Base-by-base conservation (phyloP, 2,888 invertebrate genomes). In the Drosophila bunnanda region DNA sequence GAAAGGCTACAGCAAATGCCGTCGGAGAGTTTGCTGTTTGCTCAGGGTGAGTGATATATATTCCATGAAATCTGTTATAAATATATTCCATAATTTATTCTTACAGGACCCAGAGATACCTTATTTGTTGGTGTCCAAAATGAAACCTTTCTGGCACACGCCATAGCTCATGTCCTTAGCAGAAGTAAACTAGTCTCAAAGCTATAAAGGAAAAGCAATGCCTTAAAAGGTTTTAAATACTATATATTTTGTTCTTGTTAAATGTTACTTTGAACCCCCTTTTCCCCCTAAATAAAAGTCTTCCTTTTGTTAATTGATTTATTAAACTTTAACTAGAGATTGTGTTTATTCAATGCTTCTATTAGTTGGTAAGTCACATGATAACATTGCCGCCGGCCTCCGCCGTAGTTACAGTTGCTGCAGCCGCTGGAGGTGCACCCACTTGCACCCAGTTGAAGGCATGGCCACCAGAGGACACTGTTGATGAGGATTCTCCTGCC, bases 101-200 rank as follows among this genome's bases (percentile, higher is more conserved):
- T 13, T 13, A 12, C 92, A 96, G 98, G 98, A 69, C 98, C 98
- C 0, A 95, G 95, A 93, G 94, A 97, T 0, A 96, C 97, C 91
- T 93, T 98, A 2, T 96, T 98, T 90, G 96, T 96, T 91, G 95
- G 95, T 28, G 95, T 97, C 0, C 97, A 97, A 89, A 98, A 98
- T 87, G 98, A 98, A 91, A 96, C 95, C 83, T 98, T 96, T 90
- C 95, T 98, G 17, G 96, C 96, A 9, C 95, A 97, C 90, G 97
- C 95, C 0, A 94, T 98, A 72, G 94, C 95, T 0, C 96, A 96
- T 91, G 96, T 97, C 0, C 94, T 96, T 0, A 94, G 95, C 90
- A 94, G 97, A 4, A 17, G 32, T 50, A 50, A 32, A 3, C 13
- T 20, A 2, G 17, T 8, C 3, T 1, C 13, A 12, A 30, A 13